Evolutionary conservation across 2,888 invertebrate genomes (phyloP), one percentile per base, ranked within the genome.

Genomic region (Pinctada fucata): DNA sequence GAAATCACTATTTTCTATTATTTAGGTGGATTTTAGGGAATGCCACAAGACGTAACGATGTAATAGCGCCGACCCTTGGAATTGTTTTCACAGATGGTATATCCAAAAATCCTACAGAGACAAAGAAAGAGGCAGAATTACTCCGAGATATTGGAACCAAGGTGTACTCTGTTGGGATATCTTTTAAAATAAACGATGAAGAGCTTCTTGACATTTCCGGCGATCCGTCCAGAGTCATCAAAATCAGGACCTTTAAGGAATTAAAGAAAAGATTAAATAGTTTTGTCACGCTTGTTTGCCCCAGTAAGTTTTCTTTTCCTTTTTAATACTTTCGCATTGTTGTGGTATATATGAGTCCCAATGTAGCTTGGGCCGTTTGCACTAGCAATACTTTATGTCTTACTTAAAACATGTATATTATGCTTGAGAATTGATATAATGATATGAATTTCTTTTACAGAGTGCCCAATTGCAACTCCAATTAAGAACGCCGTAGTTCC

Each of bases 1-100:
- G n/a, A n/a, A n/a, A n/a, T n/a, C n/a, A n/a, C n/a, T n/a, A n/a
- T n/a, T n/a, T n/a, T n/a, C n/a, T n/a, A n/a, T n/a, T n/a, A n/a
- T n/a, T n/a, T n/a, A n/a, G n/a, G n/a, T n/a, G n/a, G n/a, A n/a
- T n/a, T n/a, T n/a, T n/a, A n/a, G n/a, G n/a, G n/a, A n/a, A n/a
- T n/a, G n/a, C n/a, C n/a, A n/a, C n/a, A n/a, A n/a, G n/a, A n/a
- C 47, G 72, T 6, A 3, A 49, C 3, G 82, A 84, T 31, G 88
- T 92, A 2, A n/a, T n/a, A n/a, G n/a, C n/a, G n/a, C 91, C 92
- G 0, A 90, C 89, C 77, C 88, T 92, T 0, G 91, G 89, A 6
- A 86, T 93, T 45, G 91, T 93, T 5, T 88, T 93, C 49, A 92
- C 93, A 1, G 93, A 93, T 79, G 93, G 93, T 13, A 89, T 91